A percentile compares a stretch with the other conserved stretches of the same genome.
Conservation (phyloP, 2,113 vertebrate species). For the Amphilophus citrinellus region DNA sequence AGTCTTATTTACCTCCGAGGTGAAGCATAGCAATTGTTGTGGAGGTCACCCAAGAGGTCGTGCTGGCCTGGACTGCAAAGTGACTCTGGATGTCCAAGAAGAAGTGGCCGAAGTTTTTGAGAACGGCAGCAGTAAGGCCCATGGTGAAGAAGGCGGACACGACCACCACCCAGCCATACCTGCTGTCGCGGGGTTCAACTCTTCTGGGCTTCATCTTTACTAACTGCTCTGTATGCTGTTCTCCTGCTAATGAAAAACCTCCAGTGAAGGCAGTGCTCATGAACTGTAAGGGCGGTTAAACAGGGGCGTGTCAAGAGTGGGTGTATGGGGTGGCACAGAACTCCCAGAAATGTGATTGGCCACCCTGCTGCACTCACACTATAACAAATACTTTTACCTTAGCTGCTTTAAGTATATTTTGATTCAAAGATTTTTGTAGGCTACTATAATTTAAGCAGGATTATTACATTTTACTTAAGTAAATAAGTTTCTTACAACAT, state of each 20-base stretch:
- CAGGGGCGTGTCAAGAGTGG: background rate
- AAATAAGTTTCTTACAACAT: no score
- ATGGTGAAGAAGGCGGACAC: constrained; percentile 79
- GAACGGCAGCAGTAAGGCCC: constrained; percentile 80
- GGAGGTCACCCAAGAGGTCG: constrained; percentile 84
- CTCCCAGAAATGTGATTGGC: background rate
- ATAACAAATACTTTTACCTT: no score
- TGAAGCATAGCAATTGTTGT: constrained; percentile 81
- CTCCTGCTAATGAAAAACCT: background rate
- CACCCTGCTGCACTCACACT: no score
- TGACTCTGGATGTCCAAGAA: constrained; percentile 84
- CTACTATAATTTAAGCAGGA: background rate
- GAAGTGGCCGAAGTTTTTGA: constrained; percentile 84
- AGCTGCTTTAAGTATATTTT: no score
- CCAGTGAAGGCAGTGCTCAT: background rate
- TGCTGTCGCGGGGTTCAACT: constrained; percentile 67
- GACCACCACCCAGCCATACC: constrained; percentile 85
- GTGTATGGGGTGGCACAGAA: background rate
- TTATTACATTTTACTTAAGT: background rate
- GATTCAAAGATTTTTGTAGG: no score
- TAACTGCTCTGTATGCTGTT: background rate
- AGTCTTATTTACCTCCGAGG: constrained; percentile 72
- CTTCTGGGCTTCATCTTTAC: constrained; percentile 27
- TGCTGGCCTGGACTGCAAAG: constrained; percentile 79
- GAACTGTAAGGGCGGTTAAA: background rate